These are phyloP conservation scores for Trichonephila inaurata DNA, from an alignment of 1,140 invertebrate species.

Conservation along the genomic window DNA sequence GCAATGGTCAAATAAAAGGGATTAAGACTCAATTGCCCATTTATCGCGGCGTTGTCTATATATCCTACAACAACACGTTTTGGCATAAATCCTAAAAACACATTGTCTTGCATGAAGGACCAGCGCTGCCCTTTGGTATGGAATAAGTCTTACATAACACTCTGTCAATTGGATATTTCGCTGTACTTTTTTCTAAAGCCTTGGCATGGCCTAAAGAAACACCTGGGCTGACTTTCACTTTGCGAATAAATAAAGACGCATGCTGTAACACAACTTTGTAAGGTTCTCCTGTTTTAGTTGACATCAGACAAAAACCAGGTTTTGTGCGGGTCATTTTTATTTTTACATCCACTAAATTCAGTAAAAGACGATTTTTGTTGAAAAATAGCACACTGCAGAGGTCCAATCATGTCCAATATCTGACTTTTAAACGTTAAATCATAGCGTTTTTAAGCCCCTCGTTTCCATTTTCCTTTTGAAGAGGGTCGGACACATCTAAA, in stretches of 20 bases:
- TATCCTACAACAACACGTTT: slow-evolving; percentile 7
- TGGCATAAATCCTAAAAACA: slow-evolving; percentile 26
- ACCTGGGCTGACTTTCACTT: slow-evolving; percentile 7
- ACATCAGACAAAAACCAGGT: no score
- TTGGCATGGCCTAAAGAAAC: slow-evolving; percentile 39
- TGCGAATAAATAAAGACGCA: slow-evolving; percentile 19
- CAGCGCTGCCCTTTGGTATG: neutral
- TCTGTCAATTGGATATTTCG: slow-evolving; percentile 30
- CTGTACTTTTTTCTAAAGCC: slow-evolving; percentile 25
- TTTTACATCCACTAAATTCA: no score
- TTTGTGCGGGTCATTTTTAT: no score
- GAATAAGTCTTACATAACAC: slow-evolving; percentile 17
- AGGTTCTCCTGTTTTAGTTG: no score
- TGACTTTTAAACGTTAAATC: no score
- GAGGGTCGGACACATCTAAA: no score
- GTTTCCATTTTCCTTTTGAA: no score
- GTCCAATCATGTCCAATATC: no score
- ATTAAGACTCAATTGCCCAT: neutral
- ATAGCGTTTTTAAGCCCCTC: no score
- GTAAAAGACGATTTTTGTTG: no score
- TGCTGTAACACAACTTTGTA: slow-evolving; percentile 17
- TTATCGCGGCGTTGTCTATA: slow-evolving; percentile 5
- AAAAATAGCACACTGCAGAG: no score
- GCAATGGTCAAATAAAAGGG: no score
- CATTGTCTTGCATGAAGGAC: slow-evolving; percentile 36